phyloP scores from a whole-genome alignment of 2,888 invertebrate genomes.

The Horisme vitalbata region DNA sequence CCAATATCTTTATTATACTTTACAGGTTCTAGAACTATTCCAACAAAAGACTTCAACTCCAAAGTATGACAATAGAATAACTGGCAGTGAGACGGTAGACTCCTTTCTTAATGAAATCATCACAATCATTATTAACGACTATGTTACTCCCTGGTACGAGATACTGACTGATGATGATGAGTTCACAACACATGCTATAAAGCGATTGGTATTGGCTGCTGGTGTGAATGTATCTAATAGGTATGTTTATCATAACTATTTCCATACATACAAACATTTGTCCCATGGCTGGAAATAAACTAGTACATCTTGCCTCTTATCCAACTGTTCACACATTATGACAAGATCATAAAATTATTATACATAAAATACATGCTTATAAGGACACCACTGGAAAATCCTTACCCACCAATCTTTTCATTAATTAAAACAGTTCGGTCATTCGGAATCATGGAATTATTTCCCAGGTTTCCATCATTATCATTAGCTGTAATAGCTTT shows the following conservation, averaged over 20 bases:
- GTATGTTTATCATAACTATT: slow-evolving; percentile 68
- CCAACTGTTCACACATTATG: too few species aligned
- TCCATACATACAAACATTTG: too few species aligned
- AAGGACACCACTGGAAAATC: too few species aligned
- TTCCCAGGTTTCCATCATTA: too few species aligned
- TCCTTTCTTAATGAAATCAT: slow-evolving; percentile 93
- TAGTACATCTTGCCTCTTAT: too few species aligned
- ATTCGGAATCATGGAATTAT: too few species aligned
- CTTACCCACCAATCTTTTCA: too few species aligned
- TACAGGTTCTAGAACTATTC: slow-evolving; percentile 67
- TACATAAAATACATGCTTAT: too few species aligned
- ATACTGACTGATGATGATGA: slow-evolving; percentile 87
- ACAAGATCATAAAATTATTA: too few species aligned
- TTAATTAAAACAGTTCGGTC: too few species aligned
- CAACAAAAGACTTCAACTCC: slow-evolving; percentile 49
- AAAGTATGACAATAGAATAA: slow-evolving; percentile 84
- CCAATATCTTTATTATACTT: slow-evolving; percentile 20
- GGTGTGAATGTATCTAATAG: slow-evolving; percentile 86
- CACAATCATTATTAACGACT: slow-evolving; percentile 90
- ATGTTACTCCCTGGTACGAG: slow-evolving; percentile 89
- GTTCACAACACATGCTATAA: slow-evolving; percentile 86
- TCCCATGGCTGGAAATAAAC: too few species aligned
- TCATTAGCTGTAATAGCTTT: too few species aligned
- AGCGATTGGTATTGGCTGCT: slow-evolving; percentile 86
- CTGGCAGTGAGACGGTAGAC: slow-evolving; percentile 93